Evolutionary conservation across 2,113 vertebrate species (phyloP).

Genomic region (Corythaixoides concolor): DNA sequence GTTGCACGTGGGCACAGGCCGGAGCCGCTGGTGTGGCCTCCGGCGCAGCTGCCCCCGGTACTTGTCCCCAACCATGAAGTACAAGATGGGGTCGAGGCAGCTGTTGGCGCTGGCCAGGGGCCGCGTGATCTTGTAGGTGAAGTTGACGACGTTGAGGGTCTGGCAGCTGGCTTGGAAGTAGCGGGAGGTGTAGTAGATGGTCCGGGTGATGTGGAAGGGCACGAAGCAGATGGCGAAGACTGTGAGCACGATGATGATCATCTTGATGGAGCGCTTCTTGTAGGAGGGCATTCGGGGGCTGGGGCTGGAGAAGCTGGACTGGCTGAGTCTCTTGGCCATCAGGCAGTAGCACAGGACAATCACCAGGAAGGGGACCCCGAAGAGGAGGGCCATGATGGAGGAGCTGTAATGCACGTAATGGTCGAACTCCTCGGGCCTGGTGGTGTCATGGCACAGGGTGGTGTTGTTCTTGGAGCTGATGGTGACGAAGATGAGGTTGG

Average conservation of each 20-base stretch:
- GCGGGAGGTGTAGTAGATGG: constrained; percentile 86
- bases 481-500: constrained; percentile 91
- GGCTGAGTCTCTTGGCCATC: constrained; percentile 83
- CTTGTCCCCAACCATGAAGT: constrained; percentile 88
- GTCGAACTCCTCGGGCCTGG: constrained; percentile 78
- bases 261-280: constrained; percentile 82
- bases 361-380: constrained; percentile 85
- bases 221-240: constrained; percentile 91
- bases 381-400: constrained; percentile 85
- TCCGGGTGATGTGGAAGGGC: constrained; percentile 92
- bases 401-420: constrained; percentile 88
- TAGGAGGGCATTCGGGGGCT: constrained; percentile 50
- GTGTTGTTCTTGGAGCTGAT: constrained; percentile 78
- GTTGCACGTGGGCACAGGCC: background rate
- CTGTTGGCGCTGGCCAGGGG: constrained; percentile 92
- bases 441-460: constrained; percentile 93
- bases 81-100: constrained; percentile 92
- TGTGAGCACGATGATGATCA: constrained; percentile 84
- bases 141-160: constrained; percentile 86
- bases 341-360: constrained; percentile 87
- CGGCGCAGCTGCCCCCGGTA: constrained; percentile 77
- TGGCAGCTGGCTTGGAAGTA: constrained; percentile 78
- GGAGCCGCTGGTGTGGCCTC: constrained; percentile 4
- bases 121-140: constrained; percentile 91
- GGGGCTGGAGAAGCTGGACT: constrained; percentile 54